Evolutionary conservation across 2,797 vertebrate genomes (phyloP).

Genomic region (Vespertilio murinus): DNA sequence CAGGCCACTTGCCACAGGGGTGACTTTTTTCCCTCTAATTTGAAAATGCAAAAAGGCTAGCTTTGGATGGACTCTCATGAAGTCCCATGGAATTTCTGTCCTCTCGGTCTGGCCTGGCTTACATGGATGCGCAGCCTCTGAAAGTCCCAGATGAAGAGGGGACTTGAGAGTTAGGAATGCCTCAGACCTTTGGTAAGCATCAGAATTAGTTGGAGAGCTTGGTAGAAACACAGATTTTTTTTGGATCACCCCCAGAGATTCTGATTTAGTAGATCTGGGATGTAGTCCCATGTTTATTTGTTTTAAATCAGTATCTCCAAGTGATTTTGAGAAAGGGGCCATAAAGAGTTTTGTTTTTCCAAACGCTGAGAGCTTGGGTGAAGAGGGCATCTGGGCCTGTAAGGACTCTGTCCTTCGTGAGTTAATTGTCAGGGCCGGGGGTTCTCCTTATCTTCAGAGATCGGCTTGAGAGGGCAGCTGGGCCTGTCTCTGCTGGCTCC

Average conservation of each 20-base stretch:
- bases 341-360: background rate
- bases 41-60: background rate
- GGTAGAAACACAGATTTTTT: slow-evolving; percentile 9
- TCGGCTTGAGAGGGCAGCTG: background rate
- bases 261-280: background rate
- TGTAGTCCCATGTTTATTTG: background rate
- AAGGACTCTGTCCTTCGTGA: background rate
- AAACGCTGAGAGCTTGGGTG: background rate
- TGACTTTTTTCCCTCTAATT: background rate
- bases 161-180: background rate
- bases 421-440: background rate
- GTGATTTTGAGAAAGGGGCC: background rate
- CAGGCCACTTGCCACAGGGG: background rate
- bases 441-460: background rate
- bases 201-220: background rate
- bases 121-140: background rate
- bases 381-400: background rate
- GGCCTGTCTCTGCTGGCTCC: background rate
- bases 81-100: background rate
- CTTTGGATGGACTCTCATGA: background rate
- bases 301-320: background rate
- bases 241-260: background rate
- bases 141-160: background rate
- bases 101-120: background rate
- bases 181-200: background rate